A percentile compares a stretch with the other conserved stretches of the same genome.
Evolutionary conservation across 2,797 vertebrate species (phyloP).

Genomic region (Tinamus major): DNA sequence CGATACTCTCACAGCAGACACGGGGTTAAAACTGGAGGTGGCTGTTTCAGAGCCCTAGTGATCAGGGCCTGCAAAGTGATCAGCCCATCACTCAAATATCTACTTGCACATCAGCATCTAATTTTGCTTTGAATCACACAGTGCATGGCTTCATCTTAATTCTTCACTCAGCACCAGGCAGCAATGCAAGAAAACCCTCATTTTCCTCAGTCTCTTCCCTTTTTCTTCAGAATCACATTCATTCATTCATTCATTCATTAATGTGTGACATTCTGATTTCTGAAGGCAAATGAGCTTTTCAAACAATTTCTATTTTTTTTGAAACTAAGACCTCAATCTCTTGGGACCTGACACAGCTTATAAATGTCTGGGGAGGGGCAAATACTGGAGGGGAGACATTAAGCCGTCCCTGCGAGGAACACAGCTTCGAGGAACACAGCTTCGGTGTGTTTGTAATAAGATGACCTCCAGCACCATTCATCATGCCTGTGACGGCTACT

Average conservation of each 20-base stretch:
- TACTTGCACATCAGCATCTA: background rate
- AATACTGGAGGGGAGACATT: background rate
- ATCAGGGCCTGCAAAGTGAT: background rate
- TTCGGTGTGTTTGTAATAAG: background rate
- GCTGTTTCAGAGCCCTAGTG: background rate
- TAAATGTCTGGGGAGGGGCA: rapidly evolving
- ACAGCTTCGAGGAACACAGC: background rate
- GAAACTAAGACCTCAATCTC: background rate
- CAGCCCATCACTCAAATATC: background rate
- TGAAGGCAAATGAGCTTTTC: background rate
- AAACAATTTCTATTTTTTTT: background rate
- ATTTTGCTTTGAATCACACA: background rate
- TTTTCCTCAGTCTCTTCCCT: rapidly evolving
- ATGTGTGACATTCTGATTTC: background rate
- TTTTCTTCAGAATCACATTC: background rate
- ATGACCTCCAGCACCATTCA: background rate
- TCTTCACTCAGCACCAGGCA: background rate
- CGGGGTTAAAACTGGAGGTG: background rate
- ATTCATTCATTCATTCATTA: background rate
- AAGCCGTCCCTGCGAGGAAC: background rate
- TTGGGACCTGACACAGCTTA: background rate
- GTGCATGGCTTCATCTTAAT: background rate
- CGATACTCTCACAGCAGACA: background rate
- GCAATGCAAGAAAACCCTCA: background rate
- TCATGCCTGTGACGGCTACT: background rate